Evolutionary conservation across 2,113 vertebrate species (phyloP).

Genomic region (Cromileptes altivelis): DNA sequence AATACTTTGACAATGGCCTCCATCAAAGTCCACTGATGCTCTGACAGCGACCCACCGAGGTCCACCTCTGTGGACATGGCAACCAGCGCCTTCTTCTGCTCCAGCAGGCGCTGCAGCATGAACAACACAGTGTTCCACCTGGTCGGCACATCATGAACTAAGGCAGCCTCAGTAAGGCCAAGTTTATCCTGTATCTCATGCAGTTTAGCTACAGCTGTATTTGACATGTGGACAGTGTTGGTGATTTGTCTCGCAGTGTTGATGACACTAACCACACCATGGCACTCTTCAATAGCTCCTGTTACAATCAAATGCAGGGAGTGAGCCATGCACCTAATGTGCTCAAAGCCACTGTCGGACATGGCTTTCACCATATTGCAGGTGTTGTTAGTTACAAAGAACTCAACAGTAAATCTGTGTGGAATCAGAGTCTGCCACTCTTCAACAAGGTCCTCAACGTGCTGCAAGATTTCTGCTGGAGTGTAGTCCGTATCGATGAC

Average conservation of each 20-base stretch:
- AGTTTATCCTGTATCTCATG: conserved; percentile 3
- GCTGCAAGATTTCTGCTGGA: background rate
- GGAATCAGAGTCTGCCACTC: background rate
- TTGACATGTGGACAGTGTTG: background rate
- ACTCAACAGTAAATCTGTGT: background rate
- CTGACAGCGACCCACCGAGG: background rate
- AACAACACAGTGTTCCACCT: background rate
- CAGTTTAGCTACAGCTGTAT: background rate
- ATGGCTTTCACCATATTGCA: conserved; percentile 5
- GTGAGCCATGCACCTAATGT: conserved; percentile 19
- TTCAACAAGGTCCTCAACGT: background rate
- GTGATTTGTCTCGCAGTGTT: conserved; percentile 7
- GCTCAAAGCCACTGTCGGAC: background rate
- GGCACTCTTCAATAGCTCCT: conserved; percentile 10
- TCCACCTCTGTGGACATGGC: background rate
- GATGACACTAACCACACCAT: background rate
- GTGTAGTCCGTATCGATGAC: conserved; percentile 6
- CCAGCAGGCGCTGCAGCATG: conserved; percentile 8
- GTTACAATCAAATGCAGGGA: background rate
- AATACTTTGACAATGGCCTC: conserved; percentile 5
- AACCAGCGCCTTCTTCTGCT: background rate
- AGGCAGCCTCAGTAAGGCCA: background rate
- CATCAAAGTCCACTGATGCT: conserved; percentile 6
- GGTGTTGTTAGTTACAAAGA: background rate
- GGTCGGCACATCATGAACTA: background rate